These are phyloP conservation scores for Hirtodrosophila duncani DNA, from an alignment of 2,888 invertebrate species.

Conservation along the genomic window DNA sequence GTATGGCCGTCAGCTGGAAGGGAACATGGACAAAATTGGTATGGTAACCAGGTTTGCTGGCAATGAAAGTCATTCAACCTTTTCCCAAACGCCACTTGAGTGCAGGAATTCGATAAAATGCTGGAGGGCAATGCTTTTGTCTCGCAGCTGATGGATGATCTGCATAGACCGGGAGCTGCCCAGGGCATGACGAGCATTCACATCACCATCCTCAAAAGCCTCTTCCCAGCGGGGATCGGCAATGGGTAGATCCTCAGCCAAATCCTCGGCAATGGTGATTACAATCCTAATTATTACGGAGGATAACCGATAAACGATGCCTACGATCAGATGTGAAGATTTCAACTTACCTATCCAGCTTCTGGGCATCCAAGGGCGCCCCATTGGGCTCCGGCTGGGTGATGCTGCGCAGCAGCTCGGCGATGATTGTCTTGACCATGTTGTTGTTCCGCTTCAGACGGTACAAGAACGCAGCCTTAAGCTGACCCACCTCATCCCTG, in stretches of 20 bases:
- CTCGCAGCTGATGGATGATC: slow-evolving; percentile 89
- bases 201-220: slow-evolving; percentile 63
- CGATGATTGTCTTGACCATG: slow-evolving; percentile 78
- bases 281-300: slow-evolving; percentile 81
- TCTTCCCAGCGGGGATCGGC: slow-evolving; percentile 87
- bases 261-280: slow-evolving; percentile 84
- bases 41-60: not conserved
- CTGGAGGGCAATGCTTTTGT: slow-evolving; percentile 90
- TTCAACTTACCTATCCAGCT: slow-evolving; percentile 63
- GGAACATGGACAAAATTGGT: not conserved
- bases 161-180: slow-evolving; percentile 90
- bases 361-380: slow-evolving; percentile 58
- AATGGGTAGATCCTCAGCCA: slow-evolving; percentile 92
- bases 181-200: slow-evolving; percentile 79
- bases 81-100: slow-evolving; percentile 83
- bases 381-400: slow-evolving; percentile 57
- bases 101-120: slow-evolving; percentile 88
- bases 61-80: slow-evolving; percentile 75
- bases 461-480: slow-evolving; percentile 89
- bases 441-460: slow-evolving; percentile 82
- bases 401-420: slow-evolving; percentile 77
- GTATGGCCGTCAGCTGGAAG: slow-evolving; percentile 73
- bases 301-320: not conserved
- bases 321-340: not conserved
- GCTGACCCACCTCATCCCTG: slow-evolving; percentile 80